Base-by-base conservation (phyloP, 2,113 vertebrate genomes). In the Glaucidium brasilianum region DNA sequence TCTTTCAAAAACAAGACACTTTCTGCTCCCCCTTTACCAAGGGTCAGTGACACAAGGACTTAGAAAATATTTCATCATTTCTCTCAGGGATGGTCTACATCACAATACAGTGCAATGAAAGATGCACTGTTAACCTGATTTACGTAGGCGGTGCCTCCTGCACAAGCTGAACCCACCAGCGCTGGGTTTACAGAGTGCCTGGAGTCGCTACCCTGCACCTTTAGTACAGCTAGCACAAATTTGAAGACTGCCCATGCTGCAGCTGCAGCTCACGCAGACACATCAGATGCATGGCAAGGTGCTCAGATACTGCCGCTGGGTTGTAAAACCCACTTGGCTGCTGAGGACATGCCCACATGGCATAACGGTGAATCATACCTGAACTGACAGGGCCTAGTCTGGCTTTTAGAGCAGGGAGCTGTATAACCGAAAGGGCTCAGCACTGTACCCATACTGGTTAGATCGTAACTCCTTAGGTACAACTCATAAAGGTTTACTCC, bases 261-360 rank as follows among this genome's bases (percentile, higher is more conserved):
- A 14, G 17, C 45, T 50, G 39, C 26, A 69, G 79, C 43, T 79
- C 85, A n/a, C 10, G 3, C 21, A 45, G 56, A 56, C 0, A 3
- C 21, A 29, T 4, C n/a, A 63, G 5, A 2, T 7, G 12, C 49
- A 15, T 0, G 1, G 30, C 35, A 67, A 30, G 30, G 5, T 3
- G 6, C 23, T 53, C 67, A 58, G 39, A n/a, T 8, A 53, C 4
- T 2, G 62, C 78, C 7, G 2, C 71, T 41, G 71, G n/a, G 37
- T 58, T 53, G 30, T 27, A 66, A 72, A 88, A 41, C 25, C 32
- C 34, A 32, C 67, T 4, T 17, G 11, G 34, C 34, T 68, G 79
- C 56, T 37, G 88, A 76, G 58, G 49, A 66, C 5, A 2, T 9
- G 32, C 25, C 62, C 50, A 53, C 27, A 37, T 0, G 8, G 62